Evolutionary conservation across 2,888 invertebrate species (phyloP), one percentile per base, ranked within the genome.

Genomic region (Hyles lineata): DNA sequence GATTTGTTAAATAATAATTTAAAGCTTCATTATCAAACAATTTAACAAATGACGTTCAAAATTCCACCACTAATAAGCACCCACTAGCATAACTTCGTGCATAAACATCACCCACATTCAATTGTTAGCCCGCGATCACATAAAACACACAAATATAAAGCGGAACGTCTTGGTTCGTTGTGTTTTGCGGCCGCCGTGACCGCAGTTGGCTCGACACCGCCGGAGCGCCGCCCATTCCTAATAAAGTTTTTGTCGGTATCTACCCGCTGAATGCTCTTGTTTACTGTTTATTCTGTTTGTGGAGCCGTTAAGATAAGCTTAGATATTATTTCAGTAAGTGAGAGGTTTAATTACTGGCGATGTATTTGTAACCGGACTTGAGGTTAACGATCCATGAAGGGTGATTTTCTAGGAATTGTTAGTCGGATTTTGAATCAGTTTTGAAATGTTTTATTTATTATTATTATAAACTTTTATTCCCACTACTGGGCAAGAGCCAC

Each of bases 201-300:
- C 87, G 81, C 83, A 83, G 78, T 74, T 72, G 76, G 76, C 82
- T 78, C 85, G 85, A 84, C 84, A 81, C 63, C 72, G 35, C 43
- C 69, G 50, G 69, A 50, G 82, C 80, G 78, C 80, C 87, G 85
- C 87, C 87, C 82, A 82, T 84, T 85, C 82, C 82, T 84, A 84
- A 86, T 87, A 85, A 85, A 86, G 80, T 87, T 87, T 87, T 87
- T 87, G 85, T 76, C 75, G 74, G 78, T 79, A 77, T 81, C 80
- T 83, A 80, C 80, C 77, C 76, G 80, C 75, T 79, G 81, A 83
- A 79, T 79, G 81, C 82, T 82, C 79, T 82, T 79, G 78, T 82
- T 82, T 79, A 81, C 76, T 77, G 76, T 77, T 81, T 76, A 76
- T 75, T 67, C 6, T 75, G 69, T 79, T 78, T 75, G 76, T 79